Percentiles rank a stretch among this genome's conserved stretches.
Conservation (phyloP, 2,797 vertebrate species). For the Sebastes iracundus region DNA sequence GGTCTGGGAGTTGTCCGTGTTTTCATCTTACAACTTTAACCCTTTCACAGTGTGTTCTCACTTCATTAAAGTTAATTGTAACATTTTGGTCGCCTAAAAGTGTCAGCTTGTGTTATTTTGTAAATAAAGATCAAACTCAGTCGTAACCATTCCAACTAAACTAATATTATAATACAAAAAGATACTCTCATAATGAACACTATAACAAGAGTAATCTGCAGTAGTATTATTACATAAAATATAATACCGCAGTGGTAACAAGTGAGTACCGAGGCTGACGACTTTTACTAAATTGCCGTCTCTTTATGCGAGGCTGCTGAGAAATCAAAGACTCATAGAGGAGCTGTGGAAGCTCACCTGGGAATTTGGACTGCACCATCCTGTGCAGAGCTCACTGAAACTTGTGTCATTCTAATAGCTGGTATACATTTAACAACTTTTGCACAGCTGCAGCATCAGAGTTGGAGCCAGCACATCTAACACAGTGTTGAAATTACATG, state of each 20-base stretch:
- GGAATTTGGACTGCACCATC: constrained; percentile 38
- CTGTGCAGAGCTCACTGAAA: constrained; percentile 32
- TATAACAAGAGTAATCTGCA: neutral
- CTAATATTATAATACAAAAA: neutral
- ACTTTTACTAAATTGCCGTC: neutral
- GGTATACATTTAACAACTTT: constrained; percentile 52
- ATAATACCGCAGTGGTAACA: neutral
- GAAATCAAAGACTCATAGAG: constrained; percentile 38
- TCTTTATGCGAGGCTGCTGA: constrained; percentile 1
- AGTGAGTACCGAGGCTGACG: neutral
- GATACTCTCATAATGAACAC: neutral
- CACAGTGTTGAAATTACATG: constrained; percentile 58
- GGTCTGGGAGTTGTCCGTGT: too few relatives aligned
- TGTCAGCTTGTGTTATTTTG: neutral
- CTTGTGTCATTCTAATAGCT: constrained; percentile 55
- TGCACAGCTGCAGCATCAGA: constrained; percentile 46
- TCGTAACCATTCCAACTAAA: neutral
- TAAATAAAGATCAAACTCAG: neutral
- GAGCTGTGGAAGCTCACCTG: constrained; percentile 31
- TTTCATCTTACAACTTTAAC: too few relatives aligned
- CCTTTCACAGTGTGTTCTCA: too few relatives aligned
- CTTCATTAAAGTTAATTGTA: too few relatives aligned
- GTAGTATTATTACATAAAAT: neutral
- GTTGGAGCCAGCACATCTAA: constrained; percentile 56
- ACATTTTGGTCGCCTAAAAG: too few relatives aligned